Base-by-base conservation (phyloP, 2,888 invertebrate species). In the Cerastis rubricosa region DNA sequence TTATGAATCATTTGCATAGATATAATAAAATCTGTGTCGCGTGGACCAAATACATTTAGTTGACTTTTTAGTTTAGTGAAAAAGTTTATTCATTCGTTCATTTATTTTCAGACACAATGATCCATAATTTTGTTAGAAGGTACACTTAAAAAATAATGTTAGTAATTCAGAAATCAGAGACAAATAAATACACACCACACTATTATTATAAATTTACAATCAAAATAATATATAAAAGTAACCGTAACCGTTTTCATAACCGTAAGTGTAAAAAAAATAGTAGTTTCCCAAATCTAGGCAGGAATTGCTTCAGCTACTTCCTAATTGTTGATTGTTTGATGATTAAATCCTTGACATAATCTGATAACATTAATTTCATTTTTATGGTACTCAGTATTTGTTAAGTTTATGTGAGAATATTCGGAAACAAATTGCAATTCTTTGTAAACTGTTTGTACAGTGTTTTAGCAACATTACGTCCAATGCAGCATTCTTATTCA, bases 271-370 rank as follows among this genome's bases (percentile, higher is more conserved):
- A 47, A 77, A 61, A n/a, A 8, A 5, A 29, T 2, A 22, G 7
- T 51, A 17, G 1, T 9, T 71, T 43, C 4, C 11, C 7, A 35
- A 54, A 47, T 40, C 6, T 29, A n/a, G 17, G 12, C 25, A 74
- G 17, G 47, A 65, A 54, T 66, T 66, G 47, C 40, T 14, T 11
- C 17, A 59, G 11, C 29, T 8, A 63, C 70, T 85, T 80, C 75
- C 75, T 75, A 54, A 74, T 59, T 57, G 67, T n/a, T 65, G 43
- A 78, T 75, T 81, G 80, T 86, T 80, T 71, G 49, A 72, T 12
- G n/a, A 80, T 14, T 47, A 22, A 43, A 64, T 76, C 78, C 85
- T 81, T 81, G 76, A 78, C 74, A 73, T 76, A 47, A 87, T 78
- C 87, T 71, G 86, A 86, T 85, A 76, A 59, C 22, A 11, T 61